A percentile compares a stretch with the other conserved stretches of the same genome.
phyloP scores from a whole-genome alignment of 2,888 invertebrate genomes.

The Drosophila cracens region DNA sequence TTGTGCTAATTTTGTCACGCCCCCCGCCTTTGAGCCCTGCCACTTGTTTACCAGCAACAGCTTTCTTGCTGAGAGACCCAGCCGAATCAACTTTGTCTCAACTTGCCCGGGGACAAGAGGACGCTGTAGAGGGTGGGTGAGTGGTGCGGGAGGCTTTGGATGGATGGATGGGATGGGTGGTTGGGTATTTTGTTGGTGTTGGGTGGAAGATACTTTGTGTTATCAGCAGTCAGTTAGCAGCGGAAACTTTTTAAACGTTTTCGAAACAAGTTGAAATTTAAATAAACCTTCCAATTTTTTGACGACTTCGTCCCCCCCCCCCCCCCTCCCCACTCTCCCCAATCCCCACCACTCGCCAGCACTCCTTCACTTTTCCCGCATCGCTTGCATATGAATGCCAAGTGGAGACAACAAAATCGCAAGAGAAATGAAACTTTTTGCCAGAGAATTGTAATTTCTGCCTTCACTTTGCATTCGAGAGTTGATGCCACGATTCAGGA shows the following conservation, averaged over 20 bases:
- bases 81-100: conserved; percentile 63
- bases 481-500: conserved; percentile 42
- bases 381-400: conserved; percentile 57
- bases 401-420: conserved; percentile 75
- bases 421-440: conserved; percentile 71
- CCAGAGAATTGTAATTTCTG: conserved; percentile 59
- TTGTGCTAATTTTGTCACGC: conserved; percentile 71
- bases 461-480: conserved; percentile 57
- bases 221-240: conserved; percentile 79
- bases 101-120: conserved; percentile 32
- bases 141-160: background rate
- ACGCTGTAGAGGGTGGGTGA: background rate
- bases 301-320: conserved; percentile 43
- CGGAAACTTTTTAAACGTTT: conserved; percentile 78
- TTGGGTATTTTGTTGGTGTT: background rate
- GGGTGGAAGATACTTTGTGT: conserved; percentile 63
- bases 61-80: conserved; percentile 30
- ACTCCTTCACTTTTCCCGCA: no score
- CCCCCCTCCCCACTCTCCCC: no score
- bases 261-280: conserved; percentile 79
- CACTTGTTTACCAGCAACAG: background rate
- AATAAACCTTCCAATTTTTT: conserved; percentile 78
- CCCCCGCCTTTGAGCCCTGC: background rate
- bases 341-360: no score
- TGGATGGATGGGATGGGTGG: background rate